These are phyloP conservation scores for Tachyglossus aculeatus DNA, from an alignment of 2,797 vertebrate species.

Conservation along the genomic window DNA sequence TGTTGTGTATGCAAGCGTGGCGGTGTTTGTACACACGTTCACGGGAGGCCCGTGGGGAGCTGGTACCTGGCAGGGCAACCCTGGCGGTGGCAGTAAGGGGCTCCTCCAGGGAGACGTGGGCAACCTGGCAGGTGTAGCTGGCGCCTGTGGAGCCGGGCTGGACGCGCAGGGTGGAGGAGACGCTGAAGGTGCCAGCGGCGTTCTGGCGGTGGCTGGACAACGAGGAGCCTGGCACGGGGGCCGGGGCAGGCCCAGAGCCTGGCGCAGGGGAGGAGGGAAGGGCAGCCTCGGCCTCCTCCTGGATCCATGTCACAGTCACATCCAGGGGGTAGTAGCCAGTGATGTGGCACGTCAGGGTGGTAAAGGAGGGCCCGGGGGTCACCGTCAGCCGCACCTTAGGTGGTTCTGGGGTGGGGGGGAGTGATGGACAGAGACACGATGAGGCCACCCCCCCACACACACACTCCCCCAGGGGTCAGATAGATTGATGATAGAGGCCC, in stretches of 20 bases:
- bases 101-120: slow-evolving; percentile 74
- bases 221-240: slow-evolving; percentile 52
- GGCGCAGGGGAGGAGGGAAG: too few species aligned
- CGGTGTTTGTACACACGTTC: too few species aligned
- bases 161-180: slow-evolving; percentile 75
- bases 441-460: background rate
- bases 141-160: slow-evolving; percentile 69
- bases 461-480: background rate
- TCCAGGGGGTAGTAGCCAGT: slow-evolving; percentile 86
- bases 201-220: slow-evolving; percentile 83
- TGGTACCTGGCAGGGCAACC: slow-evolving; percentile 59
- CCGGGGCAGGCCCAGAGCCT: slow-evolving; percentile 55
- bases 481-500: background rate
- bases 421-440: background rate
- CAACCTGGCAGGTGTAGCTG: slow-evolving; percentile 79
- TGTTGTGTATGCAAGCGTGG: slow-evolving; percentile 70
- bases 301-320: slow-evolving; percentile 79
- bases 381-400: slow-evolving; percentile 33
- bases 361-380: accelerated
- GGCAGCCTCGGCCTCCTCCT: slow-evolving; percentile 54
- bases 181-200: slow-evolving; percentile 76
- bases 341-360: slow-evolving; percentile 75
- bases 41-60: slow-evolving; percentile 63
- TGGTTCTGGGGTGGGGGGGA: slow-evolving; percentile 49
- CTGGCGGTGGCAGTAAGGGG: slow-evolving; percentile 61